phyloP scores from a whole-genome alignment of 2,888 invertebrate species.

The Druceiella hillmani region DNA sequence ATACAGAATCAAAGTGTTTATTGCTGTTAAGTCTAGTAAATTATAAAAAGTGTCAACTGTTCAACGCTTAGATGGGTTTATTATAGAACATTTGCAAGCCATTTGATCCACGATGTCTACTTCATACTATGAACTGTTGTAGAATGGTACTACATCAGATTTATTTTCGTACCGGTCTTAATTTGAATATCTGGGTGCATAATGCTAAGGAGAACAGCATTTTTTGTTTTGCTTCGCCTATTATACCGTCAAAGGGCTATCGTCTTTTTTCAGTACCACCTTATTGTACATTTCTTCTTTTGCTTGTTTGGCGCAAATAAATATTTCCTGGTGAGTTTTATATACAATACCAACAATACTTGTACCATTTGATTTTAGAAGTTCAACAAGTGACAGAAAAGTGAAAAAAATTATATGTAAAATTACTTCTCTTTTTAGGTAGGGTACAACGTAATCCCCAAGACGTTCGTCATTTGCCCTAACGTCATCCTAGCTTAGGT shows the following conservation, averaged over 20 bases:
- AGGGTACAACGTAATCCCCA: slow-evolving; percentile 11
- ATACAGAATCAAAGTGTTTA: too few relatives aligned
- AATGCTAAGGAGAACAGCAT: slow-evolving; percentile 14
- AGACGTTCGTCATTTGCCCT: slow-evolving; percentile 10
- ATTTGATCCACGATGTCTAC: too few relatives aligned
- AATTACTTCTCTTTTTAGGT: slow-evolving; percentile 11
- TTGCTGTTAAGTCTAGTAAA: too few relatives aligned
- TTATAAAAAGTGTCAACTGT: too few relatives aligned
- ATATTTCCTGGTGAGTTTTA: too few relatives aligned
- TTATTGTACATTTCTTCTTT: slow-evolving; percentile 9
- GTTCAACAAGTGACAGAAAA: too few relatives aligned
- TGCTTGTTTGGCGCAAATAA: too few relatives aligned
- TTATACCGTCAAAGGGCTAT: slow-evolving; percentile 9
- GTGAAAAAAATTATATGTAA: slow-evolving; percentile 9
- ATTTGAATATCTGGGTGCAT: slow-evolving; percentile 13
- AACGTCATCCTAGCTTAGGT: slow-evolving; percentile 10
- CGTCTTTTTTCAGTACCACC: neutral
- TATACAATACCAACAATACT: too few relatives aligned
- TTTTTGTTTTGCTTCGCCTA: slow-evolving; percentile 12
- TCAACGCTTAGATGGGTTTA: too few relatives aligned
- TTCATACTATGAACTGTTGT: slow-evolving; percentile 10
- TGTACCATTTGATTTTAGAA: too few relatives aligned
- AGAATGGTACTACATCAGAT: slow-evolving; percentile 11
- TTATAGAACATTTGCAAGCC: slow-evolving; percentile 10
- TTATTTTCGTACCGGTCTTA: slow-evolving; percentile 7